These are phyloP conservation scores for Hydrozoanthus tunicans DNA, from an alignment of 64 coral and sea anemone species.

Conservation along the genomic window DNA sequence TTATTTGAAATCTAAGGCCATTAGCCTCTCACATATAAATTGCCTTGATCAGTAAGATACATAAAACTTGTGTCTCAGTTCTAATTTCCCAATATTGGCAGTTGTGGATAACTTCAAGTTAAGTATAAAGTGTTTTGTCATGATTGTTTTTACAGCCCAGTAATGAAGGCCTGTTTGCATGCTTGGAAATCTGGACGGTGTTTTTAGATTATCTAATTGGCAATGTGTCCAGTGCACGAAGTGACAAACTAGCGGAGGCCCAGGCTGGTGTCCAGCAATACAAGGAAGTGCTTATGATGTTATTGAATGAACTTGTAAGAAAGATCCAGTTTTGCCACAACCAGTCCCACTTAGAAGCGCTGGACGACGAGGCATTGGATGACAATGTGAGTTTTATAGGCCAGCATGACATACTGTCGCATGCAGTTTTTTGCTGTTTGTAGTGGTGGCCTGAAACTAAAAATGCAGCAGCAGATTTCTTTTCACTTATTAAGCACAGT, in stretches of 20 bases:
- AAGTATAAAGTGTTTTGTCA: neutral
- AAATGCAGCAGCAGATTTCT: too few species aligned
- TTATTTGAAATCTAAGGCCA: too few species aligned
- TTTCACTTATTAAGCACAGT: too few species aligned
- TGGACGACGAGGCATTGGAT: constrained; percentile 85
- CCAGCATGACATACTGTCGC: too few species aligned
- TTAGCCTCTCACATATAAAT: too few species aligned
- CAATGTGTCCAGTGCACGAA: constrained; percentile 87
- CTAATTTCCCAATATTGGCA: constrained; percentile 35
- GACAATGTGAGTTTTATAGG: constrained; percentile 72
- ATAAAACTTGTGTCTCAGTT: too few species aligned
- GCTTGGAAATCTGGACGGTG: constrained; percentile 89
- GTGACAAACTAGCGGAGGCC: constrained; percentile 79
- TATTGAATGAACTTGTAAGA: constrained; percentile 82
- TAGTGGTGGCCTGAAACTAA: too few species aligned
- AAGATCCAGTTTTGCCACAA: constrained; percentile 95
- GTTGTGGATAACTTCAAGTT: neutral
- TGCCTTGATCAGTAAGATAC: too few species aligned
- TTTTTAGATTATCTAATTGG: constrained; percentile 89
- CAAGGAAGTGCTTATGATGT: constrained; percentile 79
- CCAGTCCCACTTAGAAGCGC: constrained; percentile 72
- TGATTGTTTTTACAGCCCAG: constrained; percentile 60
- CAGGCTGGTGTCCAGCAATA: constrained; percentile 87
- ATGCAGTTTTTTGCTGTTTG: too few species aligned
- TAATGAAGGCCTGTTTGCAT: constrained; percentile 84